These are phyloP conservation scores for Dipodomys ordii DNA, from an alignment of 2,113 vertebrate species.

Conservation along the genomic window DNA sequence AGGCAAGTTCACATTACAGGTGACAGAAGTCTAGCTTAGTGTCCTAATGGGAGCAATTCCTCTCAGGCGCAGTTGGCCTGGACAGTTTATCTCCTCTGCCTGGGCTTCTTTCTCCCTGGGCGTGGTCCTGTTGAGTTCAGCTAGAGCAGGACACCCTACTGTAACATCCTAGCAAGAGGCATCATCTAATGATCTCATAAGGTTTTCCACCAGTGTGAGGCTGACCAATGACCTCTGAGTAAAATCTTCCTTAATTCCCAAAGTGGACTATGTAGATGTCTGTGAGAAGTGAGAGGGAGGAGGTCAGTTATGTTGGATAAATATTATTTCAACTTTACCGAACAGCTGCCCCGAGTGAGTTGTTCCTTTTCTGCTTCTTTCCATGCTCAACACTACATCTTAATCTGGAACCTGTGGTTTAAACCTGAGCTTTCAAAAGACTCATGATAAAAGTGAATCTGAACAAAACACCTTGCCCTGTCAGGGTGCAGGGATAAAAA, in stretches of 20 bases:
- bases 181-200: not conserved
- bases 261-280: slow-evolving; percentile 46
- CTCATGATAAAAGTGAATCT: not conserved
- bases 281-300: slow-evolving; percentile 9
- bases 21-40: not conserved
- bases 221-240: not conserved
- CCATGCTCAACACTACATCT: not conserved
- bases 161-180: not conserved
- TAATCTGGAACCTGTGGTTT: not conserved
- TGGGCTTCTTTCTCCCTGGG: not conserved
- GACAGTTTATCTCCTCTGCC: not conserved
- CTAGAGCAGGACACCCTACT: fast-evolving
- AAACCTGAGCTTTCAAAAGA: not conserved
- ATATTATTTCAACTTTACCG: slow-evolving; percentile 16
- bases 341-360: slow-evolving; percentile 18
- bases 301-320: slow-evolving; percentile 36
- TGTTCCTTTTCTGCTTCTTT: not conserved
- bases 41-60: not conserved
- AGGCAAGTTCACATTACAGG: not conserved
- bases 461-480: not conserved
- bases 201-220: not conserved
- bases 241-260: not conserved
- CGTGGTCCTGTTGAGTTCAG: not conserved
- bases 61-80: not conserved
- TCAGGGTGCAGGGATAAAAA: fast-evolving